Evolutionary conservation across 2,797 vertebrate genomes (phyloP), one percentile per base, ranked within the genome.

Genomic region (Corythornis leucogaster): DNA sequence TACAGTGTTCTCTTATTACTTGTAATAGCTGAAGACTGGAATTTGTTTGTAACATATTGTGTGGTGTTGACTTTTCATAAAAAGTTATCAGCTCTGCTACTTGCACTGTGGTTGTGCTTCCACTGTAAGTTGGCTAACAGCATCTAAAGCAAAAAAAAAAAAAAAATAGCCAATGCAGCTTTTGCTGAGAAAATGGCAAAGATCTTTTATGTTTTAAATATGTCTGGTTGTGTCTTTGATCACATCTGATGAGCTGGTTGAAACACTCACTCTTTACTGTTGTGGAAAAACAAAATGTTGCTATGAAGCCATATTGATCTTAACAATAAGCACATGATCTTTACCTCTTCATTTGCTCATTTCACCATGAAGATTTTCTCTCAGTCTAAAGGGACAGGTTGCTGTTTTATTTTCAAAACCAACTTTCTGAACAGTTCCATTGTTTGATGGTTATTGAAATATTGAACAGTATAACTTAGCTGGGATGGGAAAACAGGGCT

Each of bases 11-110:
- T 92, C 38, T 94, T 94, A 73, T 87, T 91, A 73, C 84, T 93
- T 94, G 84, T 95, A 87, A 79, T 76, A 94, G 84, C 76, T 50
- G 92, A 91, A 93, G 78, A 85, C 76, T 89, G 81, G 86, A 90
- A 85, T 92, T 93, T 70, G 43, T 93, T 93, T 92, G 71, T 93
- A 87, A 90, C 48, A 43, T 93, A 42, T 6, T 55, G 21, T 83
- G 63, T 76, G 48, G 57, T 88, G 68, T 90, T 90, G 83, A 90
- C 78, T 90, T 94, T 89, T 80, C 70, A 87, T 95, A 90, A 92
- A 94, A 92, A 89, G 43, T 96, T 93, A 69, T 45, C 59, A 81
- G 90, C 81, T 95, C 70, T 92, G 80, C 90, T 89, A 38, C 80
- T 94, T 43, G 53, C 63, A 43, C 59, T 90, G 79, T 93, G 67